A percentile compares a stretch with the other conserved stretches of the same genome.
Evolutionary conservation across 2,888 invertebrate species (phyloP).

Genomic region (Trichogramma evanescens): DNA sequence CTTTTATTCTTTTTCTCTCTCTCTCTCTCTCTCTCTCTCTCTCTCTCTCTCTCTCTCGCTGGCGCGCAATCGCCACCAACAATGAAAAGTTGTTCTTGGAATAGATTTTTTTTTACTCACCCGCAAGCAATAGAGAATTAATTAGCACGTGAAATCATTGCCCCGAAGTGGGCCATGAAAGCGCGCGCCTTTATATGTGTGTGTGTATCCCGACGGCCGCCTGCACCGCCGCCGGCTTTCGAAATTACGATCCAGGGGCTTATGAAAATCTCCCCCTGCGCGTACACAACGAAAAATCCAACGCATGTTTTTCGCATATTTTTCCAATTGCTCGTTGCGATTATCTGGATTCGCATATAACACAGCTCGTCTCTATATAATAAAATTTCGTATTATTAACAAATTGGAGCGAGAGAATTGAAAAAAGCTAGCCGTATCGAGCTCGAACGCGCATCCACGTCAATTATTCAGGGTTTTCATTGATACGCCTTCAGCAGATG

Average conservation of each 20-base stretch:
- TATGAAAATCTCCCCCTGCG: conserved; percentile 2
- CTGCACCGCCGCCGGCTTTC: background rate
- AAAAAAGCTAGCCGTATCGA: background rate
- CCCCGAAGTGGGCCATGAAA: background rate
- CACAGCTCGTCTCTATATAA: no score
- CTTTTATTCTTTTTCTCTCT: background rate
- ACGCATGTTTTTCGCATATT: no score
- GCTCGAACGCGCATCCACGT: no score
- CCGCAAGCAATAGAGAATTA: conserved; percentile 10
- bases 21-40: background rate
- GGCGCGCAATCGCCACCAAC: conserved; percentile 5
- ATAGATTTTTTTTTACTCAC: background rate
- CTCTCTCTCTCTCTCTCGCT: background rate
- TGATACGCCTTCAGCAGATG: no score
- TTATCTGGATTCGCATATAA: no score
- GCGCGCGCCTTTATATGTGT: background rate
- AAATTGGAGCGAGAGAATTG: background rate
- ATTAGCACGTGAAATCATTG: conserved; percentile 15
- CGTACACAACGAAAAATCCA: no score
- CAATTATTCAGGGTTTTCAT: no score
- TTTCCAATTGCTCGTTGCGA: no score
- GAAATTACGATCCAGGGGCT: background rate
- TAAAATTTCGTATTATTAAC: no score
- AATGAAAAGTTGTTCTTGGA: conserved; percentile 14
- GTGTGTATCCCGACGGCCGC: no score